Evolutionary conservation across 2,113 vertebrate genomes (phyloP).

Genomic region (Equus przewalskii): DNA sequence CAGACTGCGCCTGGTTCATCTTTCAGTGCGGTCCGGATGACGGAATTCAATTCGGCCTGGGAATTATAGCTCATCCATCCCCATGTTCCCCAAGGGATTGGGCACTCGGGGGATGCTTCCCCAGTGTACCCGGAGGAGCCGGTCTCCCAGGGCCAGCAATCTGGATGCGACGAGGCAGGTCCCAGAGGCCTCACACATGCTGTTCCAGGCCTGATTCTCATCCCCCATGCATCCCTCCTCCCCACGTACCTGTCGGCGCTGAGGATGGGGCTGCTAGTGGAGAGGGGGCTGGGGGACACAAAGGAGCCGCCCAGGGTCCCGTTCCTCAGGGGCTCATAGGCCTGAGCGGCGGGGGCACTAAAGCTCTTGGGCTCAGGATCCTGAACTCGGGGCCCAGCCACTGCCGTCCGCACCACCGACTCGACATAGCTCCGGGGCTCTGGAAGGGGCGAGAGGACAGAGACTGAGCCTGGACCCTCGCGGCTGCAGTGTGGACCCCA

Average conservation of each 20-base stretch:
- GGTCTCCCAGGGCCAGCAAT: background rate
- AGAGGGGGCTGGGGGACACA: conserved; percentile 90
- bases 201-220: background rate
- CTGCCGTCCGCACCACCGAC: conserved; percentile 94
- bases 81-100: fast-evolving
- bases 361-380: conserved; percentile 79
- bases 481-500: background rate
- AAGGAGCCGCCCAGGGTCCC: conserved; percentile 87
- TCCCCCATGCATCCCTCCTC: fast-evolving
- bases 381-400: conserved; percentile 81
- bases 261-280: conserved; percentile 96
- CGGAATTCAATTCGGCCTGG: background rate
- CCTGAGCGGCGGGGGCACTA: conserved; percentile 76
- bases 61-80: fast-evolving
- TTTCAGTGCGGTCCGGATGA: no score
- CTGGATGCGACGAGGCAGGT: background rate
- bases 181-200: background rate
- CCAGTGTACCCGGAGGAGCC: fast-evolving
- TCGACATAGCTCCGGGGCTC: conserved; percentile 97
- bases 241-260: conserved; percentile 91
- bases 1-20: background rate
- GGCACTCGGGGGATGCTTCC: background rate
- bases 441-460: conserved; percentile 76
- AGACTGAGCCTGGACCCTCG: background rate
- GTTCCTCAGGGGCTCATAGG: conserved; percentile 85